phyloP scores from a whole-genome alignment of 2,113 vertebrate species.

The Phalacrocorax carbo region DNA sequence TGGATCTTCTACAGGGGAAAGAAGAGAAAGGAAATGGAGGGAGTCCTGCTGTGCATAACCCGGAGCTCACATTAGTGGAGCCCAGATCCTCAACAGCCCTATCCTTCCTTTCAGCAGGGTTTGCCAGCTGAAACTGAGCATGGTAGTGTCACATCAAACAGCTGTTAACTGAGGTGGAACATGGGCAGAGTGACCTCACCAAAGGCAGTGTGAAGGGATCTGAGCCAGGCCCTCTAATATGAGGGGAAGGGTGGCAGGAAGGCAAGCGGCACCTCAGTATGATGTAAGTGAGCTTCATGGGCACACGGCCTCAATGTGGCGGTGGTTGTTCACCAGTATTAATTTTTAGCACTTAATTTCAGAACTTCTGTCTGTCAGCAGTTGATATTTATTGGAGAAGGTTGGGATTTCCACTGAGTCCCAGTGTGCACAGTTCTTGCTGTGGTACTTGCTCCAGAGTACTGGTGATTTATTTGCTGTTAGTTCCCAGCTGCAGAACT shows the following conservation, averaged over 20 bases:
- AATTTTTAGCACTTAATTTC: background rate
- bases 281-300: background rate
- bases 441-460: background rate
- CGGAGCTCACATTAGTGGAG: background rate
- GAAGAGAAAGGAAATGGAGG: background rate
- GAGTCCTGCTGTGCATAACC: background rate
- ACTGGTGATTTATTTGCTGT: background rate
- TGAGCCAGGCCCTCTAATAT: background rate
- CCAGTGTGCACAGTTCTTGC: background rate
- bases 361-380: background rate
- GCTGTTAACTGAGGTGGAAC: background rate
- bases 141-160: background rate
- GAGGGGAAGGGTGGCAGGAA: background rate
- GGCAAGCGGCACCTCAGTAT: fast-evolving
- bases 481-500: background rate
- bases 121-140: background rate
- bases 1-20: background rate
- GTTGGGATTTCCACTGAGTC: background rate
- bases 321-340: background rate
- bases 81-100: background rate
- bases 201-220: background rate
- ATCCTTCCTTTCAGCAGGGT: background rate
- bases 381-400: background rate
- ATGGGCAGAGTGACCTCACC: background rate
- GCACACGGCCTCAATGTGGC: background rate